These are phyloP conservation scores for Argya squamiceps DNA, from an alignment of 2,797 vertebrate genomes.

Conservation along the genomic window DNA sequence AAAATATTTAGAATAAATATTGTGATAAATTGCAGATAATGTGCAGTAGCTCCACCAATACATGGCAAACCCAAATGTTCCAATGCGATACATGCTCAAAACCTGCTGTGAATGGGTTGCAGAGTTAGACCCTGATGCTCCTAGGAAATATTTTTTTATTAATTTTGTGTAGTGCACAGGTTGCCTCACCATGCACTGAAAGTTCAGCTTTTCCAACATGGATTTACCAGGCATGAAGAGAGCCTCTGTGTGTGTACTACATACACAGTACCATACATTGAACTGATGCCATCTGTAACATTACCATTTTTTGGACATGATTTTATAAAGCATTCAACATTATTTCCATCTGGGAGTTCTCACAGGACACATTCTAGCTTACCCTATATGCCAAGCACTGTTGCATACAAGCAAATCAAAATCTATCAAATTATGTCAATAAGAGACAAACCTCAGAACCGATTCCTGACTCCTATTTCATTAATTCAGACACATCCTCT, in stretches of 20 bases:
- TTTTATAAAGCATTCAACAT: neutral
- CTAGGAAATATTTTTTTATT: neutral
- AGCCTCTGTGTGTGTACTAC: rapidly evolving
- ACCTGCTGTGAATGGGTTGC: neutral
- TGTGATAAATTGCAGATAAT: neutral
- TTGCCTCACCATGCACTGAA: neutral
- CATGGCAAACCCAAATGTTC: neutral
- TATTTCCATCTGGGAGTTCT: neutral
- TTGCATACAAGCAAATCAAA: neutral
- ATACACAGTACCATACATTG: rapidly evolving
- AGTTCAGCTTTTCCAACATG: neutral
- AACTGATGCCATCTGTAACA: neutral
- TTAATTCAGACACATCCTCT: neutral
- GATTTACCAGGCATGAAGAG: neutral
- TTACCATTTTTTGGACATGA: neutral
- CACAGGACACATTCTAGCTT: neutral
- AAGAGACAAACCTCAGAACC: neutral
- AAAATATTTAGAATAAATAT: neutral
- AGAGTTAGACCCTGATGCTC: neutral
- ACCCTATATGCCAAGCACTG: neutral
- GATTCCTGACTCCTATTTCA: neutral
- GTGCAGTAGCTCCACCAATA: neutral
- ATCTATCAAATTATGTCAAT: neutral
- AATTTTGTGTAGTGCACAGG: neutral
- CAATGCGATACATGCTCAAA: neutral